Percentiles rank a stretch among this genome's conserved stretches.
phyloP scores from a whole-genome alignment of 2,888 invertebrate genomes.

The Agrotis exclamationis region DNA sequence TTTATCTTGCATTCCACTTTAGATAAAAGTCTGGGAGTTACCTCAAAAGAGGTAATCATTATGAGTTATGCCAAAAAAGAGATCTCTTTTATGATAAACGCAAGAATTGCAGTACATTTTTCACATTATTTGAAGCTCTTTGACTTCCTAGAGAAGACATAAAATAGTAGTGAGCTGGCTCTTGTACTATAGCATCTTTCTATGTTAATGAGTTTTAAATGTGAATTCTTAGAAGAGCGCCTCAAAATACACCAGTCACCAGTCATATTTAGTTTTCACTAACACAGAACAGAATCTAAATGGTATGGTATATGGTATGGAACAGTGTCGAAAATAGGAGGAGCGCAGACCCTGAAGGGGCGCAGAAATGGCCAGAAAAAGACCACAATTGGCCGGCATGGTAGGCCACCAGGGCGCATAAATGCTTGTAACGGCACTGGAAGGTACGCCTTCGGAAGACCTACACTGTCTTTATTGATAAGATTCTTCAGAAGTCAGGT shows the following conservation, averaged over 20 bases:
- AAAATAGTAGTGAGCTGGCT: conserved; percentile 15
- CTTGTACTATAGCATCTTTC: conserved; percentile 15
- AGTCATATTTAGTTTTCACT: too few species aligned
- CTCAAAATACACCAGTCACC: conserved; percentile 19
- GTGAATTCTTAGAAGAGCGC: conserved; percentile 5
- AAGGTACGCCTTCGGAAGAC: too few species aligned
- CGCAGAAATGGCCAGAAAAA: too few species aligned
- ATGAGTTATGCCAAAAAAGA: neutral
- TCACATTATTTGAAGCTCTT: conserved; percentile 15
- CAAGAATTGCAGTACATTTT: conserved; percentile 9
- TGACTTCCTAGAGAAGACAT: conserved; percentile 12
- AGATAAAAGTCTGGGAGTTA: conserved; percentile 15
- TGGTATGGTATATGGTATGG: too few species aligned
- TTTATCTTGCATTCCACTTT: conserved; percentile 33
- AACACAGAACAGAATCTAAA: too few species aligned
- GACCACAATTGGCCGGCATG: too few species aligned
- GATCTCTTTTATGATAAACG: neutral
- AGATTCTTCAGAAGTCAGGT: too few species aligned
- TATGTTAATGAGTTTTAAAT: conserved; percentile 42
- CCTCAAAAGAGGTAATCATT: conserved; percentile 6
- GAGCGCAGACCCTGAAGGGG: too few species aligned
- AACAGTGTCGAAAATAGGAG: too few species aligned
- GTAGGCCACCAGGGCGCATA: too few species aligned
- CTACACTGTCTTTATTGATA: too few species aligned
- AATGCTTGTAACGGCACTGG: too few species aligned